phyloP scores from a whole-genome alignment of 2,113 vertebrate genomes.

The Chunga burmeisteri region DNA sequence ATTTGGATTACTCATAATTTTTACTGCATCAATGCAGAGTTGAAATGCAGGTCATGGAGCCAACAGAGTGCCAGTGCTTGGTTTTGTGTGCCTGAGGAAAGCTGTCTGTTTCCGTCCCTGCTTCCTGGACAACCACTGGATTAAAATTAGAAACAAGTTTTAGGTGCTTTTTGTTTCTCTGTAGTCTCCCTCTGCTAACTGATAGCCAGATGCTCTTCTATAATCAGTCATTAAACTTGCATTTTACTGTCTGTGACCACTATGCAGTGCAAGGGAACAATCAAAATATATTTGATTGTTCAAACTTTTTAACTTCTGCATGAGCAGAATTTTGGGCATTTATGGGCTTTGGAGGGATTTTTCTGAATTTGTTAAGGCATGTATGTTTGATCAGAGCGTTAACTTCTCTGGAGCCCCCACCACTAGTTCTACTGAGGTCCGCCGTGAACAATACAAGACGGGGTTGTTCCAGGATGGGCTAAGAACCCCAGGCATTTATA shows the following conservation, averaged over 20 bases:
- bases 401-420: neutral
- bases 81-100: neutral
- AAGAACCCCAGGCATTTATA: neutral
- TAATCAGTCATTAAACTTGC: neutral
- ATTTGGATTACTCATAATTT: neutral
- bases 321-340: neutral
- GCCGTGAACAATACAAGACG: neutral
- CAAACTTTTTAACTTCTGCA: neutral
- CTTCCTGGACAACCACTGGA: neutral
- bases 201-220: neutral
- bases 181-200: neutral
- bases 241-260: neutral
- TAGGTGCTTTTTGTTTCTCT: neutral
- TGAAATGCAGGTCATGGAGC: neutral
- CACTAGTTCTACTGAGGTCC: neutral
- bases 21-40: neutral
- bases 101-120: neutral
- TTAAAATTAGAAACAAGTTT: neutral
- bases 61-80: accelerated
- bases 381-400: neutral
- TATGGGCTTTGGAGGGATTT: neutral
- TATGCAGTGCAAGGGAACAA: neutral
- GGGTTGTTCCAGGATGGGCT: neutral
- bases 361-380: neutral
- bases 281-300: neutral